Evolutionary conservation across 2,888 invertebrate species (phyloP).

Genomic region (Agrochola lota): DNA sequence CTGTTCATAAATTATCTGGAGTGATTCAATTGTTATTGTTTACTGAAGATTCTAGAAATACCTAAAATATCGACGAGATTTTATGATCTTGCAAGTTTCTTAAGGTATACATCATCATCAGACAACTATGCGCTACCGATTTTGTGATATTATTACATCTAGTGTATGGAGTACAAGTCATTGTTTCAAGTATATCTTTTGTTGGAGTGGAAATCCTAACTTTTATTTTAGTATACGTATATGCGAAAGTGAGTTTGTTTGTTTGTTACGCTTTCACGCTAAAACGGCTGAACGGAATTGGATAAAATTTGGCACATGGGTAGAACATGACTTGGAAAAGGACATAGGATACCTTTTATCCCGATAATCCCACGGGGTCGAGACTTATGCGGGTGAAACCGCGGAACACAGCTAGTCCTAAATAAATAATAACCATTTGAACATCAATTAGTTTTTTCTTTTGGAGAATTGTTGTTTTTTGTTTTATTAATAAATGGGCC

Average conservation of each 20-base stretch:
- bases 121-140: background rate
- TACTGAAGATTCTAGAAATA: conserved; percentile 17
- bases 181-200: background rate
- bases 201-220: background rate
- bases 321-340: no score
- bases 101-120: background rate
- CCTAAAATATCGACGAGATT: background rate
- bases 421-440: background rate
- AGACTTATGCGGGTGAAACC: no score
- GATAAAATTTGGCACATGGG: no score
- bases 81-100: background rate
- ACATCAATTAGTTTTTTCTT: background rate
- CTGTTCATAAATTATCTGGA: conserved; percentile 35
- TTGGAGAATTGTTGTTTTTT: background rate
- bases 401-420: background rate
- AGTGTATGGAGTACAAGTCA: background rate
- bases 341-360: no score
- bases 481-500: background rate
- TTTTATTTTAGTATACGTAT: no score
- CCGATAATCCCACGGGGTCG: no score
- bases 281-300: no score
- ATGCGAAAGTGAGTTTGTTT: no score
- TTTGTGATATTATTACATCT: background rate
- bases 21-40: conserved; percentile 33
- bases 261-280: no score